Conservation (phyloP, 2,113 vertebrate species). For the Amblyornis subalaris region DNA sequence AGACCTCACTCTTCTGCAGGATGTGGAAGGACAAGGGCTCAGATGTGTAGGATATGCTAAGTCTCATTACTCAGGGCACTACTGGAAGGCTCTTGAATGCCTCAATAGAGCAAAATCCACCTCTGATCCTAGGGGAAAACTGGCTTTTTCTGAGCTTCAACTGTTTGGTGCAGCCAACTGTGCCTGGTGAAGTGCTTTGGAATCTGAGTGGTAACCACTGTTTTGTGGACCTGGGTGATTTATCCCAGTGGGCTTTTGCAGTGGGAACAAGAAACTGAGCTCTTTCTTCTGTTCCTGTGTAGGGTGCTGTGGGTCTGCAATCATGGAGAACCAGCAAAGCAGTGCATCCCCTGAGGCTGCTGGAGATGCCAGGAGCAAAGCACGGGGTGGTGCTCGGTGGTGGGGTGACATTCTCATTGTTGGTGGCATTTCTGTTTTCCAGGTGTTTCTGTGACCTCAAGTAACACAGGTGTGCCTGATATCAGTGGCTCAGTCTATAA, state of each 20-base stretch:
- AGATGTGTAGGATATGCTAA: not conserved
- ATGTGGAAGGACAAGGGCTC: not conserved
- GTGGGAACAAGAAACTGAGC: not conserved
- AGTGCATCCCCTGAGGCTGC: not conserved
- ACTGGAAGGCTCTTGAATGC: not conserved
- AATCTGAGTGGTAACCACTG: accelerated
- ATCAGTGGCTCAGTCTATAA: conserved; percentile 91
- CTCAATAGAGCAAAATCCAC: not conserved
- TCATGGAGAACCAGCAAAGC: not conserved
- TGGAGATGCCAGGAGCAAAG: not conserved
- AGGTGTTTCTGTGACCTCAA: conserved; percentile 88
- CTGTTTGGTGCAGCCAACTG: not conserved
- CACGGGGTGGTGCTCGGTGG: accelerated
- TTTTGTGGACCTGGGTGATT: not conserved
- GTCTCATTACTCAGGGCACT: not conserved
- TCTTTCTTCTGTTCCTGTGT: not conserved
- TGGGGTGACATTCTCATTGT: not conserved
- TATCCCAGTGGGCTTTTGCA: not conserved
- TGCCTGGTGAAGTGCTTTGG: not conserved
- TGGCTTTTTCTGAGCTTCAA: not conserved
- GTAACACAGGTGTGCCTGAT: conserved; percentile 87
- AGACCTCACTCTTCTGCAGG: not conserved
- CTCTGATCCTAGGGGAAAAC: not conserved
- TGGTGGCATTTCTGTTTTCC: conserved; percentile 20
- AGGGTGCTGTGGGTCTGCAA: not conserved